Evolutionary conservation across 2,113 vertebrate genomes (phyloP), one percentile per base, ranked within the genome.

Genomic region (Gallinago jamesoni): DNA sequence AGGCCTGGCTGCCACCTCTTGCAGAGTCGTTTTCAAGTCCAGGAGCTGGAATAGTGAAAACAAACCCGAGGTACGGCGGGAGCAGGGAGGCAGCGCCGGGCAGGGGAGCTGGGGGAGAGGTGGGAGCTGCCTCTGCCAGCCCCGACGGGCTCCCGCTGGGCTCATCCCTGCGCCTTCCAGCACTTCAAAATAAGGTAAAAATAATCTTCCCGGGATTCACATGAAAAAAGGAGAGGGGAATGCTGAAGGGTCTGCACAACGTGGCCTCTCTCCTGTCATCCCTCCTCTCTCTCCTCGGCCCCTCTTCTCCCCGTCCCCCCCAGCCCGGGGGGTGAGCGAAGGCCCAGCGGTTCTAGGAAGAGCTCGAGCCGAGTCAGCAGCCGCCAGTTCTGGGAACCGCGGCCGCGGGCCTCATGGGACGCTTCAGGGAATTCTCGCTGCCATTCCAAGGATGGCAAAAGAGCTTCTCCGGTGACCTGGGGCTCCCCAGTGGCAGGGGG

Each of bases 361-460:
- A 56, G 91, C 94, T 69, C 2, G 31, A 90, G 84, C 75, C 31
- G 27, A 94, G 96, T 73, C 96, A 93, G 96, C 97, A 68, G 95
- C 91, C 70, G 28, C 66, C 91, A 62, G 85, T 97, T 97, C 97
- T 83, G 52, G 90, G 97, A 97, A 97, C 43, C 2, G 25, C 10
- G 24, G 89, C 91, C 69, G 70, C 13, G 33, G 43, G 91, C 88
- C 96, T 93, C 57, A 4, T 13, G 77, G 94, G 94, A 95, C 48
- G 14, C 91, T 97, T 97, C 97, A 95, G 93, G 81, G 97, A 97
- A 97, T 97, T 94, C 94, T 97, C 68, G 35, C 68, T 96, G 95
- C 96, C 84, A 92, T 97, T 97, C 94, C 95, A 96, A 95, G 96
- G 95, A 92, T 95, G 89, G 93, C 95, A 87, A 97, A 96, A 95